phyloP scores from a whole-genome alignment of 92 coral and sea anemone genomes.

The Siderastrea radians region DNA sequence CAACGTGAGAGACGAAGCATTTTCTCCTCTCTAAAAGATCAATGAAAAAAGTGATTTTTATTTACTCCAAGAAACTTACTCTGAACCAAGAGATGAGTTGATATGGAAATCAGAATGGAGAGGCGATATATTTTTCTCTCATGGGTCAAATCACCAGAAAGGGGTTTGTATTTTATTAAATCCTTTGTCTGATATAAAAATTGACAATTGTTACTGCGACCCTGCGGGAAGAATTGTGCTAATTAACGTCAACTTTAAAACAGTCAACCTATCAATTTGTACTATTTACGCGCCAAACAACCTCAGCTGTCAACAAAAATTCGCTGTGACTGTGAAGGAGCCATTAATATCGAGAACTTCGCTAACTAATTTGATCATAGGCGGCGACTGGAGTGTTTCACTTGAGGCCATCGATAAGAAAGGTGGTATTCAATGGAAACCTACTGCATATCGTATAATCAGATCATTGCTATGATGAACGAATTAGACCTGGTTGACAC shows the following conservation, averaged over 20 bases:
- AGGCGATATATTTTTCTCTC: slow-evolving; percentile 16
- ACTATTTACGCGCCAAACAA: slow-evolving; percentile 35
- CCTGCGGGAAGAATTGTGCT: neutral
- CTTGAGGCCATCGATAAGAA: slow-evolving; percentile 5
- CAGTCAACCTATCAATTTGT: neutral
- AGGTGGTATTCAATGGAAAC: slow-evolving; percentile 10
- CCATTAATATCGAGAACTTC: slow-evolving; percentile 10
- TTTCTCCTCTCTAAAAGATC: slow-evolving; percentile 5
- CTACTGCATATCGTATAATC: slow-evolving; percentile 5
- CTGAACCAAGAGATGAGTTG: slow-evolving; percentile 3
- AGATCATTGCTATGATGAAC: slow-evolving; percentile 4
- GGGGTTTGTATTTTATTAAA: slow-evolving; percentile 19
- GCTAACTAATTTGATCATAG: slow-evolving; percentile 18
- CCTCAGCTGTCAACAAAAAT: slow-evolving; percentile 1
- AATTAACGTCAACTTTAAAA: neutral
- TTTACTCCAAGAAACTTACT: slow-evolving; percentile 41
- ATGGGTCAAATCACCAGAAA: neutral
- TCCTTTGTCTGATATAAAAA: neutral
- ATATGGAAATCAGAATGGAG: slow-evolving; percentile 30
- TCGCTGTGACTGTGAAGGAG: slow-evolving; percentile 4
- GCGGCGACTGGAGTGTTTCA: slow-evolving; percentile 31
- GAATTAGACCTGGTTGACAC: slow-evolving; percentile 13
- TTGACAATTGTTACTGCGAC: neutral
- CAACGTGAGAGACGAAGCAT: slow-evolving; percentile 4
- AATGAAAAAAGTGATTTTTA: slow-evolving; percentile 4